These are phyloP conservation scores for Zele albiditarsus DNA, from an alignment of 2,888 invertebrate genomes.

Conservation along the genomic window DNA sequence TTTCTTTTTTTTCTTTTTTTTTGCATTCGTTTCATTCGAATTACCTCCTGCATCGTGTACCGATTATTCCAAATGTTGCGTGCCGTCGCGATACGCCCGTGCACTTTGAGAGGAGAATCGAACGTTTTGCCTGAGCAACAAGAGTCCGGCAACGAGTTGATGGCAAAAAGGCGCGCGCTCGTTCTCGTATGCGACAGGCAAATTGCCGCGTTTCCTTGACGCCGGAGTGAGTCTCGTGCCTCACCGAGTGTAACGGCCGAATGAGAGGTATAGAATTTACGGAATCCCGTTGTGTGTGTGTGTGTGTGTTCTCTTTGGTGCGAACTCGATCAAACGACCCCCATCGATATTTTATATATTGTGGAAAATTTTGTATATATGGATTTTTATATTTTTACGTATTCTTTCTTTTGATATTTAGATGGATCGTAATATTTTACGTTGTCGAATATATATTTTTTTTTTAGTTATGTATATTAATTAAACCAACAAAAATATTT, in stretches of 20 bases:
- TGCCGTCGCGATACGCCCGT: conserved; percentile 39
- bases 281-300: conserved; percentile 50
- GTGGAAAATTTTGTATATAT: too few species aligned
- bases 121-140: conserved; percentile 32
- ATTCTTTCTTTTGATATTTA: too few species aligned
- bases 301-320: conserved; percentile 23
- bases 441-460: too few species aligned
- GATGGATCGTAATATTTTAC: too few species aligned
- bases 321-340: conserved; percentile 31
- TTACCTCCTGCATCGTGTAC: conserved; percentile 28
- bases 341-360: conserved; percentile 15
- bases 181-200: conserved; percentile 64
- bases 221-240: conserved; percentile 49
- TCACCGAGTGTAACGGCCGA: conserved; percentile 53
- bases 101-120: conserved; percentile 32
- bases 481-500: too few species aligned
- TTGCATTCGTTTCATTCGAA: neutral
- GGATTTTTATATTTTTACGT: neutral
- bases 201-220: conserved; percentile 70
- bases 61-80: conserved; percentile 40
- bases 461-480: too few species aligned
- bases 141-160: conserved; percentile 37
- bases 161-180: conserved; percentile 39
- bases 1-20: neutral
- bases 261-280: conserved; percentile 52